Percentiles rank a stretch among this genome's conserved stretches.
Evolutionary conservation across 2,888 invertebrate species (phyloP).

Genomic region (Creontiades dilutus): DNA sequence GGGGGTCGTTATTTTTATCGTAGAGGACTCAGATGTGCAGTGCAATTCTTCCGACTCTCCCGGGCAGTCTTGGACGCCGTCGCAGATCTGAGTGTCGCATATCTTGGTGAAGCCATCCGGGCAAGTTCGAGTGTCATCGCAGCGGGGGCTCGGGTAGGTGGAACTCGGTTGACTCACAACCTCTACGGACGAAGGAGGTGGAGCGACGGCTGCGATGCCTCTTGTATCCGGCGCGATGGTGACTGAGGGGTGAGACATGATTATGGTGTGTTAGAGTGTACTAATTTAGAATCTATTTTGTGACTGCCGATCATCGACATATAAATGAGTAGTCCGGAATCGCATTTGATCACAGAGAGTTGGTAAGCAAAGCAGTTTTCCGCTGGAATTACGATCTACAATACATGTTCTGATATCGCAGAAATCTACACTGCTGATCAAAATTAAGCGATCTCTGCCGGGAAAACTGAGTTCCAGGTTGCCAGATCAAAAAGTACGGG

Average conservation of each 20-base stretch:
- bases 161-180: neutral
- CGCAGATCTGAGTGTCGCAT: constrained; percentile 83
- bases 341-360: no score
- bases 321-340: no score
- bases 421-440: no score
- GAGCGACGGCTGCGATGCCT: neutral
- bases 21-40: neutral
- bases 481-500: no score
- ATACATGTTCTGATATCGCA: no score
- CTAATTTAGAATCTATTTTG: no score
- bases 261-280: neutral
- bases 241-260: neutral
- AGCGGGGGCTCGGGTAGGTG: constrained; percentile 77
- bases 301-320: no score
- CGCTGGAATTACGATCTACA: no score
- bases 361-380: no score
- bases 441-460: no score
- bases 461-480: no score
- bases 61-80: constrained; percentile 86
- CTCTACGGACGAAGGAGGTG: neutral
- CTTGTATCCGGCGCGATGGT: neutral
- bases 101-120: constrained; percentile 81
- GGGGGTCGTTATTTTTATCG: neutral
- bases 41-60: constrained; percentile 76
- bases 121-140: constrained; percentile 81